A percentile compares a stretch with the other conserved stretches of the same genome.
Conservation (phyloP, 2,113 vertebrate species). For the Onychorhynchus coronatus region DNA sequence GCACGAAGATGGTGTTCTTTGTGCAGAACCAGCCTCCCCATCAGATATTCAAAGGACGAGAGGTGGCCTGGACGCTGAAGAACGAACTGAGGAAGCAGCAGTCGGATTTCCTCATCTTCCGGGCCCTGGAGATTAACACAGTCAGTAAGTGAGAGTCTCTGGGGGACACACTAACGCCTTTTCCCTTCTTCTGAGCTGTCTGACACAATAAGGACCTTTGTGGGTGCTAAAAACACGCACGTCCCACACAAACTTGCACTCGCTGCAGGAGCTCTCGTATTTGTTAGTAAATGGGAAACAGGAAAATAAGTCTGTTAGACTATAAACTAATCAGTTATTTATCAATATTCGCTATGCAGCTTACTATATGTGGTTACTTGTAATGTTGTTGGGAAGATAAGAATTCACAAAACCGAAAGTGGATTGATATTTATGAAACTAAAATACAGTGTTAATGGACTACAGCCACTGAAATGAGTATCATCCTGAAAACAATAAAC, state of each 20-base stretch:
- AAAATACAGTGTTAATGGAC: background rate
- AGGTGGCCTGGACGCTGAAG: slow-evolving; percentile 85
- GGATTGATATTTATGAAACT: background rate
- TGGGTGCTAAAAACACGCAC: background rate
- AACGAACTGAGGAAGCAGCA: slow-evolving; percentile 91
- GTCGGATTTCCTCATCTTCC: slow-evolving; percentile 92
- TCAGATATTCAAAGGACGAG: slow-evolving; percentile 86
- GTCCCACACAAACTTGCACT: background rate
- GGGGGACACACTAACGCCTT: background rate
- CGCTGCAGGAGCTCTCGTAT: background rate
- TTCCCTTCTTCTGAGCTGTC: background rate
- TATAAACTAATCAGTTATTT: background rate
- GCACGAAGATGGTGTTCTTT: slow-evolving; percentile 95
- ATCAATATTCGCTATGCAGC: background rate
- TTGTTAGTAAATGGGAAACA: background rate
- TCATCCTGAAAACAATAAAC: background rate
- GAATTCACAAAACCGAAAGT: background rate
- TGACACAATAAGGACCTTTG: background rate
- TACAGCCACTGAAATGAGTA: background rate
- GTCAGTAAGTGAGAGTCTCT: slow-evolving; percentile 84
- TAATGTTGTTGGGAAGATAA: background rate
- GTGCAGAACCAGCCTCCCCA: slow-evolving; percentile 89
- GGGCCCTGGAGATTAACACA: slow-evolving; percentile 86
- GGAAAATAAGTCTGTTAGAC: background rate
- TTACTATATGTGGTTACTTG: background rate